Conservation (phyloP, 1,140 invertebrate species). For the Vanessa atalanta region DNA sequence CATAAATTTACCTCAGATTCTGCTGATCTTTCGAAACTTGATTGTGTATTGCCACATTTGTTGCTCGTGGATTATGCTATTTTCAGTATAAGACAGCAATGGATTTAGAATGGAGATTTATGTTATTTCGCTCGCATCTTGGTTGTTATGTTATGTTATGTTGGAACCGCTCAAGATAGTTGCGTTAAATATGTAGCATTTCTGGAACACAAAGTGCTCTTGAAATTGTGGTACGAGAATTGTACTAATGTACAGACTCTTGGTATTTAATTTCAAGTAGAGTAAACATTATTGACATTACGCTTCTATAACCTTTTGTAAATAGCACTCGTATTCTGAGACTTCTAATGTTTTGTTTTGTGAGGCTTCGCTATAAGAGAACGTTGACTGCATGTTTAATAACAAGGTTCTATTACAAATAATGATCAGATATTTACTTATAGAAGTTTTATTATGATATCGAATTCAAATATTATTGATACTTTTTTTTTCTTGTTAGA, state of each 20-base stretch:
- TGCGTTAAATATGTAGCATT: constrained; percentile 35
- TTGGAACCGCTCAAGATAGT: constrained; percentile 1
- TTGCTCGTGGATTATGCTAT: not conserved
- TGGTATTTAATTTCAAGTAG: constrained; percentile 19
- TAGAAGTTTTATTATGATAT: not conserved
- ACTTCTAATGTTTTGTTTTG: not conserved
- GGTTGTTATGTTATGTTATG: not conserved
- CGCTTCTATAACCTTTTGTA: constrained; percentile 18
- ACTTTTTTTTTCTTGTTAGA: too few relatives aligned
- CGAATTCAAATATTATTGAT: too few relatives aligned
- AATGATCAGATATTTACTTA: not conserved
- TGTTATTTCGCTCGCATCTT: constrained; percentile 7
- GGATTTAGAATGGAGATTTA: constrained; percentile 16
- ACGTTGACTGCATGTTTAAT: not conserved
- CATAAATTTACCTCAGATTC: constrained; percentile 8
- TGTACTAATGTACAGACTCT: not conserved
- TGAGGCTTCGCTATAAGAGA: not conserved
- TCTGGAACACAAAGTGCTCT: constrained; percentile 33
- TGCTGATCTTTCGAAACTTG: not conserved
- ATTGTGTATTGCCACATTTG: constrained; percentile 8
- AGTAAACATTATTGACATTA: constrained; percentile 14
- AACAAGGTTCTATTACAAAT: not conserved
- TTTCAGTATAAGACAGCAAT: constrained; percentile 31
- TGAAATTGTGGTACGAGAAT: constrained; percentile 23
- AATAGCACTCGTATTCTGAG: not conserved